Percentiles rank a stretch among this genome's conserved stretches.
These are phyloP conservation scores for Odontesthes bonariensis DNA, from an alignment of 2,113 vertebrate species.

Conservation along the genomic window DNA sequence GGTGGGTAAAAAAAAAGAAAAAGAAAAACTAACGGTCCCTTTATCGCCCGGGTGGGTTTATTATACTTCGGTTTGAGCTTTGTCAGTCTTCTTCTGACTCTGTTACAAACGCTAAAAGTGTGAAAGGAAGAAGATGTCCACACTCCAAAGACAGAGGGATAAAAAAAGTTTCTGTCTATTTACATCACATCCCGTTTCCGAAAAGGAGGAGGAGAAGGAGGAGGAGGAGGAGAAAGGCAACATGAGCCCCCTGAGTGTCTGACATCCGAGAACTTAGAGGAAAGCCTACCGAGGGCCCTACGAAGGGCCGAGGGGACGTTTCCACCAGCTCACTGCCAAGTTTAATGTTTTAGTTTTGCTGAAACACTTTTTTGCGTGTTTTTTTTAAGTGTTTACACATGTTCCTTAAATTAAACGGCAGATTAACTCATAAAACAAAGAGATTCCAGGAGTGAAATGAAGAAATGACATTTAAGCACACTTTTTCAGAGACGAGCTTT, in stretches of 20 bases:
- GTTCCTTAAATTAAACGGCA: too few species aligned
- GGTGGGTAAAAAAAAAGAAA: conserved; percentile 13
- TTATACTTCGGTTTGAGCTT: background rate
- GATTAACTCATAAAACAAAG: too few species aligned
- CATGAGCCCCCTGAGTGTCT: conserved; percentile 32
- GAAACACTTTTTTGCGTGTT: too few species aligned
- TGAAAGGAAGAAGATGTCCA: conserved; percentile 46
- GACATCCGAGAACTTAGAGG: conserved; percentile 56
- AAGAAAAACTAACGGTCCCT: conserved; percentile 1
- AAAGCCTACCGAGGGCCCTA: conserved; percentile 3
- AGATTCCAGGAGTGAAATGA: too few species aligned
- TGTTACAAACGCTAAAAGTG: background rate
- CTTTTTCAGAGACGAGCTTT: too few species aligned
- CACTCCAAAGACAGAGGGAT: conserved; percentile 28
- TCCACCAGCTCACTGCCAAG: too few species aligned
- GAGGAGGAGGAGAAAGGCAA: conserved; percentile 38
- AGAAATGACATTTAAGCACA: too few species aligned
- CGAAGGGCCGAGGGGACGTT: background rate
- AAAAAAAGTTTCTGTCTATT: conserved; percentile 68
- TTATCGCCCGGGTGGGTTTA: fast-evolving
- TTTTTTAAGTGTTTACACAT: too few species aligned
- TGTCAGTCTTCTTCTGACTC: background rate
- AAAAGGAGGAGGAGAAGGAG: conserved; percentile 60
- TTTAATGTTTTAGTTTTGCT: too few species aligned
- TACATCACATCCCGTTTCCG: conserved; percentile 85